Percentiles rank a stretch among this genome's conserved stretches.
phyloP scores from a whole-genome alignment of 2,113 vertebrate genomes.

The Gila orcuttii region DNA sequence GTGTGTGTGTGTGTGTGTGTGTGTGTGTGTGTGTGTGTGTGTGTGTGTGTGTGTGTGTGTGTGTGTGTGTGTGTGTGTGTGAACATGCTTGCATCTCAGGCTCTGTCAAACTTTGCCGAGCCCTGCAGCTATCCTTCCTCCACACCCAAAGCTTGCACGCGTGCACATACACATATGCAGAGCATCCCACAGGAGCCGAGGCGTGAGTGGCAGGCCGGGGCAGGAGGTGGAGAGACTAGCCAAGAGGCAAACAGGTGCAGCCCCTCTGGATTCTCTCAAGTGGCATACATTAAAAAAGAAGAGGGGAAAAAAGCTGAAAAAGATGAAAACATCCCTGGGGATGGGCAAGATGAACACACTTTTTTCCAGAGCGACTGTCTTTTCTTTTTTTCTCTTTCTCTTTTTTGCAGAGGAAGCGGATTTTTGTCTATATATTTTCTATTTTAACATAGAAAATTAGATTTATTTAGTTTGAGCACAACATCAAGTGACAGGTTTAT shows the following conservation, averaged over 20 bases:
- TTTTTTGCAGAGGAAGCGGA: conserved; percentile 46
- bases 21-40: conserved; percentile 41
- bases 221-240: conserved; percentile 74
- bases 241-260: conserved; percentile 84
- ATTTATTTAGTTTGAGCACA: not conserved
- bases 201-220: conserved; percentile 77
- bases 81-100: conserved; percentile 64
- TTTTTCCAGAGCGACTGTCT: conserved; percentile 17
- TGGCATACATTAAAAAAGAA: conserved; percentile 79
- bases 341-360: conserved; percentile 70
- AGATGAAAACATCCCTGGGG: conserved; percentile 78
- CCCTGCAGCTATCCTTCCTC: conserved; percentile 77
- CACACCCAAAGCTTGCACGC: conserved; percentile 62
- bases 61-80: conserved; percentile 33
- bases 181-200: conserved; percentile 71
- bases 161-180: conserved; percentile 41
- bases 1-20: conserved; percentile 32
- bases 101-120: conserved; percentile 71
- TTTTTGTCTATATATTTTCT: conserved; percentile 15
- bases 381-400: not conserved
- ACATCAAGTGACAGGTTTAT: not conserved
- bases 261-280: conserved; percentile 80
- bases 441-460: conserved; percentile 1
- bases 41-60: conserved; percentile 22
- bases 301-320: conserved; percentile 54